Evolutionary conservation across 1,140 invertebrate species (phyloP), one percentile per base, ranked within the genome.

Genomic region (Procambarus clarkii): DNA sequence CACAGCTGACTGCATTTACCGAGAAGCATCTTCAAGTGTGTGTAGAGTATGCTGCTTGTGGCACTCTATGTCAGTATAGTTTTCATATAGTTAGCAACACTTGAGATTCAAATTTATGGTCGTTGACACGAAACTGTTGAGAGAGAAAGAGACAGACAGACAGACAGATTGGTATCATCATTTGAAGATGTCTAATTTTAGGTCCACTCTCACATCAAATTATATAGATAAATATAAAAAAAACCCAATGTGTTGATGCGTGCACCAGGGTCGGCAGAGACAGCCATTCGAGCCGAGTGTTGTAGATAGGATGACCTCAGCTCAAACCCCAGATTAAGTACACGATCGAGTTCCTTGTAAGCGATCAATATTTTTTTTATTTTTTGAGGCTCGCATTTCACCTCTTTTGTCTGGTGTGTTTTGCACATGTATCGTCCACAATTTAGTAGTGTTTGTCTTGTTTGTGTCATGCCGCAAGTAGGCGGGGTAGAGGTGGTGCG

Each of bases 281-380:
- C 7, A 74, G 24, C 69, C 69, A 24, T 13, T 21, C n/a, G 69
- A 34, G 69, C 24, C 69, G 34, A 74, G 69, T 74, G 69, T 74
- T 8, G 69, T 74, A 34, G 69, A 24, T 24, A 34, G n/a, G n/a
- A 24, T 74, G 69, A 74, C 69, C 69, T 74, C n/a, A 18, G 69
- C 4, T 74, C 69, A 24, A 54, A 74, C 21, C 18, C 69, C 69
- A 34, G 69, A 74, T 74, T 74, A 74, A 74, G 69, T 24, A 74
- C n/a, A 74, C 69, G 69, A 74, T 74, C 69, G 69, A 74, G 69
- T 74, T 24, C 24, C 69, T 74, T 74, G n/a, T 4, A 74, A 34
- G n/a, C 69, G 8, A 74, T 74, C 24, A 74, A 4, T 24, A 74
- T 9, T 11, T 24, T 34, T 74, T 21, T 8, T 74, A 34, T 34